Percentiles rank a stretch among this genome's conserved stretches.
phyloP scores from a whole-genome alignment of 30 jellyfish, hydroid and myxozoan genomes.

The Hydractinia symbiolongicarpus region DNA sequence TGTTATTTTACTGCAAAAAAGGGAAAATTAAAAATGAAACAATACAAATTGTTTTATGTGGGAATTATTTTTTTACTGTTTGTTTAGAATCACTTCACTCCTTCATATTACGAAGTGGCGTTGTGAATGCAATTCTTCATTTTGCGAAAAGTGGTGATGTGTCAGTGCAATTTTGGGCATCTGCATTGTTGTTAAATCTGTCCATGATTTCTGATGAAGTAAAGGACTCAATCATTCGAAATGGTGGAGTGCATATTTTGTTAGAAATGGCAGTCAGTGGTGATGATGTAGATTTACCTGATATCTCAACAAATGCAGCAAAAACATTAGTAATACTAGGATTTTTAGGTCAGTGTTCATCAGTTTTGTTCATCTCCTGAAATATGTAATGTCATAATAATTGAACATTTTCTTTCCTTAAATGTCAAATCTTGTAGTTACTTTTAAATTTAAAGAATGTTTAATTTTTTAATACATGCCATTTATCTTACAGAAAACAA shows the following conservation, averaged over 20 bases:
- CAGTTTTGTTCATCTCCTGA: background rate
- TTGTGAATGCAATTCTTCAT: slow-evolving; percentile 41
- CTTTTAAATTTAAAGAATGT: too few relatives aligned
- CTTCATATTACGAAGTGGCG: slow-evolving; percentile 45
- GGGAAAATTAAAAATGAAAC: too few relatives aligned
- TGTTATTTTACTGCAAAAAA: too few relatives aligned
- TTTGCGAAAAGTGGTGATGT: slow-evolving; percentile 47
- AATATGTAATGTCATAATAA: background rate
- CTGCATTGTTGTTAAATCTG: slow-evolving; percentile 66
- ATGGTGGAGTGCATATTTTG: slow-evolving; percentile 66
- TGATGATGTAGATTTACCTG: slow-evolving; percentile 74
- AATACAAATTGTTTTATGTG: too few relatives aligned
- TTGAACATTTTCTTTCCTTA: background rate
- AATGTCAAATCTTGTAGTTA: background rate
- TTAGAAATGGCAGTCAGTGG: slow-evolving; percentile 72
- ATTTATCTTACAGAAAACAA: slow-evolving; percentile 21
- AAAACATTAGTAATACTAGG: slow-evolving; percentile 80
- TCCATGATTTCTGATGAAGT: slow-evolving; percentile 80
- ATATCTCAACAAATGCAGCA: slow-evolving; percentile 65
- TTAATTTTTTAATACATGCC: too few relatives aligned
- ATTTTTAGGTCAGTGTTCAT: slow-evolving; percentile 36
- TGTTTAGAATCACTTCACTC: slow-evolving; percentile 48
- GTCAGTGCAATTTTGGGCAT: slow-evolving; percentile 82
- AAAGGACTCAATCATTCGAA: slow-evolving; percentile 52
- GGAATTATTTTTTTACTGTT: background rate